Base-by-base conservation (phyloP, 2,888 invertebrate genomes). In the Idaea aversata region DNA sequence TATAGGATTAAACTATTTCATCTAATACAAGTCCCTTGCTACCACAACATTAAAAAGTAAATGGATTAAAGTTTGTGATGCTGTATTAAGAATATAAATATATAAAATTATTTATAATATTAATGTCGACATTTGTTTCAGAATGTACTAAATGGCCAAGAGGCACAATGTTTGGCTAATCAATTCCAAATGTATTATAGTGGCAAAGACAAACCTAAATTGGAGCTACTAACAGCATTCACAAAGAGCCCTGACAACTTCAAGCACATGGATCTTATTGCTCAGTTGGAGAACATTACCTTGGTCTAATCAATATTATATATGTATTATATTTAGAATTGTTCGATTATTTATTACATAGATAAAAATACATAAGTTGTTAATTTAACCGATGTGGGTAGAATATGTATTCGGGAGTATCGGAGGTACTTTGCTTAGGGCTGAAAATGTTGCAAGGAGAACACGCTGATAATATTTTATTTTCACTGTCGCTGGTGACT, bases 91-190 rank as follows among this genome's bases (percentile, higher is more conserved):
- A n/a, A n/a, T n/a, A n/a, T n/a, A n/a, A n/a, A n/a, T n/a, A n/a
- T n/a, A n/a, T n/a, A n/a, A n/a, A n/a, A n/a, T n/a, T n/a, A n/a
- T n/a, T n/a, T n/a, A n/a, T n/a, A n/a, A 25, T 25, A 25, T 25
- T 58, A 58, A 15, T 58, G 6, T 1, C 10, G 13, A 7, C 47
- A 10, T 47, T 47, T 47, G 0, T 76, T 76, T 67, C 87, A 93
- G 78, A 96, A 97, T 85, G 95, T 96, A 0, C 85, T 97, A 65
- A 95, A 91, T 82, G 95, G 94, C 0, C 94, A 95, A 80, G 98
- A 98, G 87, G 98, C 98, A 0, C 97, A 96, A 79, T 98, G 97
- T 82, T 87, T 98, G 64, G 97, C 96, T 0, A 97, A 98, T 85
- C 96, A 98, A 84, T 88, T 98, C 68, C 97, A 97, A 84, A 91